Evolutionary conservation across 2,113 vertebrate species (phyloP).

Genomic region (Sminthopsis crassicaudata): DNA sequence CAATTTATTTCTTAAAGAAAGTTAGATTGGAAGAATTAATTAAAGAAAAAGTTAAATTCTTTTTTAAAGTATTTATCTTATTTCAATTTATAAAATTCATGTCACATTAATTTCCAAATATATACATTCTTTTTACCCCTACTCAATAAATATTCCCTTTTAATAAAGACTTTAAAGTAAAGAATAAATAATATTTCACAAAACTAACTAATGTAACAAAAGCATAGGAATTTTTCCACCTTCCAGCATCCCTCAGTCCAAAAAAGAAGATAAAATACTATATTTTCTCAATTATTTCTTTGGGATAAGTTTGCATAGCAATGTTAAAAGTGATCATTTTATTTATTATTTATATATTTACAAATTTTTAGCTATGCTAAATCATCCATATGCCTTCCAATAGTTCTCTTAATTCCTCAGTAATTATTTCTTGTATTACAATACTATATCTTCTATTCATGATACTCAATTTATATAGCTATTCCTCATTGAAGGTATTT

Average conservation of each 20-base stretch:
- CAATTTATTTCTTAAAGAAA: neutral
- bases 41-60: neutral
- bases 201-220: neutral
- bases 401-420: neutral
- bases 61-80: neutral
- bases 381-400: neutral
- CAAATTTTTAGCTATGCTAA: neutral
- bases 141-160: neutral
- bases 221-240: neutral
- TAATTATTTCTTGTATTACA: neutral
- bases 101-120: neutral
- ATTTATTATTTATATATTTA: neutral
- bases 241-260: neutral
- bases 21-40: neutral
- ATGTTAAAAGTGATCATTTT: no score
- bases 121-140: neutral
- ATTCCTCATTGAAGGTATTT: neutral
- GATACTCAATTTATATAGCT: neutral
- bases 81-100: neutral
- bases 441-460: neutral
- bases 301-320: neutral
- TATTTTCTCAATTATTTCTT: neutral
- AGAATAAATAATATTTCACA: neutral
- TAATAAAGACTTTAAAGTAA: neutral
- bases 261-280: neutral